Conservation (phyloP, 2,797 vertebrate genomes). For the Phoebastria nigripes region DNA sequence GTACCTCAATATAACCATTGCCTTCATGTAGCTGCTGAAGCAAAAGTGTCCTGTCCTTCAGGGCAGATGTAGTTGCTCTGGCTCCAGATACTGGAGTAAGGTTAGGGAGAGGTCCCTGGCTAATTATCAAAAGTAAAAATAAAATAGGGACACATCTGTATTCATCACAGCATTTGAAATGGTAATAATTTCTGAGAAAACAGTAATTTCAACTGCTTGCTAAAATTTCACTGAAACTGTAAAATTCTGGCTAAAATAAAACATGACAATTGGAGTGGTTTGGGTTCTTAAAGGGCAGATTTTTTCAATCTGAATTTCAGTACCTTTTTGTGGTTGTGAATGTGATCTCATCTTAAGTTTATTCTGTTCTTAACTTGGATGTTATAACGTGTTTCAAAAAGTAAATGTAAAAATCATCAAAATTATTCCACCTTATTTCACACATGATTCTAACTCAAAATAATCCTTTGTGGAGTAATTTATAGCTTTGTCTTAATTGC, state of each 20-base stretch:
- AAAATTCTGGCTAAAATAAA: neutral
- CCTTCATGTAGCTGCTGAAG: neutral
- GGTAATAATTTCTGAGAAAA: neutral
- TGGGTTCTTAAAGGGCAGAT: neutral
- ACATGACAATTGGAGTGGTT: neutral
- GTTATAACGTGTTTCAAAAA: neutral
- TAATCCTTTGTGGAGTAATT: neutral
- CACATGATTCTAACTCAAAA: neutral
- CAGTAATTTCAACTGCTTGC: neutral
- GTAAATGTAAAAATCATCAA: neutral
- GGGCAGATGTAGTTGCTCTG: neutral
- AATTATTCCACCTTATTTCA: neutral
- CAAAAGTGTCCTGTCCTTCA: neutral
- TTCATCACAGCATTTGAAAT: neutral
- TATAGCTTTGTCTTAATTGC: neutral
- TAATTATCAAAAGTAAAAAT: neutral
- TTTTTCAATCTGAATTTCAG: neutral
- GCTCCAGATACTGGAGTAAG: neutral
- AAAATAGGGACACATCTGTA: neutral
- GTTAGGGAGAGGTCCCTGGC: neutral
- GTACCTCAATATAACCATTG: neutral
- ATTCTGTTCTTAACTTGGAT: neutral
- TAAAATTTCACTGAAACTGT: neutral
- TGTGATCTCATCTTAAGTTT: neutral
- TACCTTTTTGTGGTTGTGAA: neutral